Conservation (phyloP, 2,797 vertebrate genomes). For the Smutsia gigantea region DNA sequence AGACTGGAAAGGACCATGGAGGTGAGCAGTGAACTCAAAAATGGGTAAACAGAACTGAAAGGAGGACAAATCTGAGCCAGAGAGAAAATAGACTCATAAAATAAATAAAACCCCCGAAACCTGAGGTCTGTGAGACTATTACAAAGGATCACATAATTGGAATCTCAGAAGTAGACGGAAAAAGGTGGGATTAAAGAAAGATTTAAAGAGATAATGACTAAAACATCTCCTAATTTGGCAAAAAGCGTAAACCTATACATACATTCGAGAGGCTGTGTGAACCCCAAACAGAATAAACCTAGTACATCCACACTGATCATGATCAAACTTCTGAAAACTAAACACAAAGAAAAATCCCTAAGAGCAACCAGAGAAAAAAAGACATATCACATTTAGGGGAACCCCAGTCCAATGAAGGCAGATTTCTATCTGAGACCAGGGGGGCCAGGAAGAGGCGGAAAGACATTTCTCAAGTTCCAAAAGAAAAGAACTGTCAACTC, state of each 20-base stretch:
- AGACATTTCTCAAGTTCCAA: not conserved
- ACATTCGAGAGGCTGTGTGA: not conserved
- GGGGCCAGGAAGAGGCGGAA: rapidly evolving
- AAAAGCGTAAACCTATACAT: not conserved
- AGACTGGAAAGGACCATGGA: not conserved
- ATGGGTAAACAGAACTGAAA: not conserved
- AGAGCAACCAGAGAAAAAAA: not conserved
- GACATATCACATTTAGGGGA: rapidly evolving
- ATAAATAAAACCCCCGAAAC: not conserved
- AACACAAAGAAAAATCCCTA: not conserved
- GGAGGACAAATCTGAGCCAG: not conserved
- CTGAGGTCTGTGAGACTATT: rapidly evolving
- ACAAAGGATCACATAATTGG: rapidly evolving
- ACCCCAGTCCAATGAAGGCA: not conserved
- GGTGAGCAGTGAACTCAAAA: not conserved
- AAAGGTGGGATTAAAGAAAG: not conserved
- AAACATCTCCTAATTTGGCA: not conserved
- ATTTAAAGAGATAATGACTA: not conserved
- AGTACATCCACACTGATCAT: not conserved
- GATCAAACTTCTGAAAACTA: not conserved
- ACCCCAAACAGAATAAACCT: not conserved
- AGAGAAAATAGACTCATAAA: not conserved
- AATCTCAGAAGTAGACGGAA: not conserved
- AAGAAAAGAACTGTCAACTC: not conserved
- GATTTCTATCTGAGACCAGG: not conserved